Evolutionary conservation across 2,888 invertebrate genomes (phyloP).

Genomic region (Tipula helvola): DNA sequence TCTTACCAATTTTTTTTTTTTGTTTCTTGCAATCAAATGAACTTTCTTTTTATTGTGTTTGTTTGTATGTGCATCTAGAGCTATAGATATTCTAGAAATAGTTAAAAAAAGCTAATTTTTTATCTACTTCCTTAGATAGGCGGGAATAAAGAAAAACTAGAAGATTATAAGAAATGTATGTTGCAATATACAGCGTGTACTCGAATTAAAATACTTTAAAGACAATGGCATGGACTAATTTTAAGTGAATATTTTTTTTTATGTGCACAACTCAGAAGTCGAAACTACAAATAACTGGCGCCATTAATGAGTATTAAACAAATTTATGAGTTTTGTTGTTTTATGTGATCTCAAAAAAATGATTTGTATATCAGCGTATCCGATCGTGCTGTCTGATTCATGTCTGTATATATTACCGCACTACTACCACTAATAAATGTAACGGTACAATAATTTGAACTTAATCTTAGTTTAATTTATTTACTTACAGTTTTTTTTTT

Average conservation of each 20-base stretch:
- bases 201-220: neutral
- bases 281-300: neutral
- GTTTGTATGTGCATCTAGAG: neutral
- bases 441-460: constrained; percentile 8
- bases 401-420: neutral
- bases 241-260: neutral
- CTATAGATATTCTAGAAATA: neutral
- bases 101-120: neutral
- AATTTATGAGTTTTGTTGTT: neutral
- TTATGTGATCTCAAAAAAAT: neutral
- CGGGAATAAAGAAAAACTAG: neutral
- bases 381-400: neutral
- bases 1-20: neutral
- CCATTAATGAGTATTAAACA: neutral
- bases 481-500: neutral
- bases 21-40: neutral
- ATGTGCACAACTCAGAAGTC: neutral
- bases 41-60: neutral
- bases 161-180: neutral
- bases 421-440: neutral
- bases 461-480: constrained; percentile 7
- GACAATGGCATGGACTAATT: neutral
- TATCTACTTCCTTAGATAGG: neutral
- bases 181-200: neutral
- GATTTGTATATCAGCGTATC: neutral